Conservation (phyloP, 2,113 vertebrate genomes). For the Campylorhamphus procurvoides region DNA sequence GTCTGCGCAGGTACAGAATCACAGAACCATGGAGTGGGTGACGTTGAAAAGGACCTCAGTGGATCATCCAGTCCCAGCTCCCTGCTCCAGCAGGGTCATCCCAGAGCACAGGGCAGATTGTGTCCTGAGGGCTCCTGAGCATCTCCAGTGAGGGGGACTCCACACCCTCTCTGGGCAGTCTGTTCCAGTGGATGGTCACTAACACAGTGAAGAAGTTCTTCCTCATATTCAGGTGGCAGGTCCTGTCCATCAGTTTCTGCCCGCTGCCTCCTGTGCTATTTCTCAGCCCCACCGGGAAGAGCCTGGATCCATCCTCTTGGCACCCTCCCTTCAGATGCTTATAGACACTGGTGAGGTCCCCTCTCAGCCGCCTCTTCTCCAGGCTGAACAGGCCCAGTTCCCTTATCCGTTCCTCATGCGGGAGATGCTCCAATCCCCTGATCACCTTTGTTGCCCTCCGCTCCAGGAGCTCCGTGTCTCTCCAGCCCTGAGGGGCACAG, state of each 20-base stretch:
- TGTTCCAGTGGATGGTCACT: neutral
- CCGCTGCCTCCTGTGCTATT: neutral
- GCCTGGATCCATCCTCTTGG: neutral
- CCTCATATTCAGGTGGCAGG: neutral
- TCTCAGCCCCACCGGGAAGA: too few species aligned
- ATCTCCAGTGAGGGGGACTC: neutral
- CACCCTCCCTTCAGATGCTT: neutral
- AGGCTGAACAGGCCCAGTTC: neutral
- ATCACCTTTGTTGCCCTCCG: too few species aligned
- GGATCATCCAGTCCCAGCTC: neutral
- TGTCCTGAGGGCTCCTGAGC: neutral
- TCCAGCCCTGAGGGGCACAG: too few species aligned
- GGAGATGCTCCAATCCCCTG: neutral
- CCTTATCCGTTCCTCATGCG: too few species aligned
- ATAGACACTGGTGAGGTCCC: neutral
- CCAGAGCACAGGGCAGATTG: neutral
- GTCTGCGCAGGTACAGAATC: neutral
- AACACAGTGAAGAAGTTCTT: neutral
- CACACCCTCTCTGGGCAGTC: neutral
- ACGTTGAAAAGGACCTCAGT: neutral
- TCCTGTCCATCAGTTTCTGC: neutral
- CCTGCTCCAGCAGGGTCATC: neutral
- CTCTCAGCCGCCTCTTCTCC: neutral
- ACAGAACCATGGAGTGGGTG: fast-evolving
- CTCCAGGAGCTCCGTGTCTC: neutral